Evolutionary conservation across 1,140 invertebrate genomes (phyloP).

Genomic region (Plutomurus gul): DNA sequence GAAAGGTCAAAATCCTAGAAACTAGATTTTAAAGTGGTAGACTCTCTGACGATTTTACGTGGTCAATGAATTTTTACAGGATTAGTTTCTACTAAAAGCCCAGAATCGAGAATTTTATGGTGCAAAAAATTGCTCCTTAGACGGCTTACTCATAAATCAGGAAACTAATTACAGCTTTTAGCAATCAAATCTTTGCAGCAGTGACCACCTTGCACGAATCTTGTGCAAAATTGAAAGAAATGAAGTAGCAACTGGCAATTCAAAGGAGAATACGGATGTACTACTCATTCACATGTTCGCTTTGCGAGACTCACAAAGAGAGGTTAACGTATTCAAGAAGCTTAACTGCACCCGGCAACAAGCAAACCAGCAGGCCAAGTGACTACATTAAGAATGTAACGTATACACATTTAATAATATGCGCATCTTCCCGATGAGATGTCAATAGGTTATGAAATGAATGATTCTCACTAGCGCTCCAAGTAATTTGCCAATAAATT

Average conservation of each 20-base stretch:
- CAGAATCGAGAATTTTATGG: not conserved
- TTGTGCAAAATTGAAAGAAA: constrained; percentile 23
- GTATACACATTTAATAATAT: not conserved
- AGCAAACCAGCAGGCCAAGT: not conserved
- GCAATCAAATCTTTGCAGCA: not conserved
- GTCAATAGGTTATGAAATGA: constrained; percentile 22
- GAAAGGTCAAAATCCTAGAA: too few relatives aligned
- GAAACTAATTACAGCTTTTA: constrained; percentile 22
- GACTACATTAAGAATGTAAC: not conserved
- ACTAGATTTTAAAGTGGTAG: too few relatives aligned
- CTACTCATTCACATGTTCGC: too few relatives aligned
- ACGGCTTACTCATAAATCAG: constrained; percentile 4
- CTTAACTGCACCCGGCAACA: not conserved
- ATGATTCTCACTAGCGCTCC: not conserved
- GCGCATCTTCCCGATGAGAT: not conserved
- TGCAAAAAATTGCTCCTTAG: not conserved
- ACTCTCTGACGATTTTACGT: too few relatives aligned
- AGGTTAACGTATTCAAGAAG: constrained; percentile 26
- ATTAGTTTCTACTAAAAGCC: not conserved
- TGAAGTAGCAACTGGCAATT: not conserved
- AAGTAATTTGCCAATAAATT: constrained; percentile 11
- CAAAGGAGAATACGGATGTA: constrained; percentile 2
- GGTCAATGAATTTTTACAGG: too few relatives aligned
- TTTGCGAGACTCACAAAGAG: too few relatives aligned
- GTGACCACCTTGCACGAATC: not conserved